These are phyloP conservation scores for Vicugna pacos DNA, from an alignment of 2,113 vertebrate genomes.

Conservation along the genomic window DNA sequence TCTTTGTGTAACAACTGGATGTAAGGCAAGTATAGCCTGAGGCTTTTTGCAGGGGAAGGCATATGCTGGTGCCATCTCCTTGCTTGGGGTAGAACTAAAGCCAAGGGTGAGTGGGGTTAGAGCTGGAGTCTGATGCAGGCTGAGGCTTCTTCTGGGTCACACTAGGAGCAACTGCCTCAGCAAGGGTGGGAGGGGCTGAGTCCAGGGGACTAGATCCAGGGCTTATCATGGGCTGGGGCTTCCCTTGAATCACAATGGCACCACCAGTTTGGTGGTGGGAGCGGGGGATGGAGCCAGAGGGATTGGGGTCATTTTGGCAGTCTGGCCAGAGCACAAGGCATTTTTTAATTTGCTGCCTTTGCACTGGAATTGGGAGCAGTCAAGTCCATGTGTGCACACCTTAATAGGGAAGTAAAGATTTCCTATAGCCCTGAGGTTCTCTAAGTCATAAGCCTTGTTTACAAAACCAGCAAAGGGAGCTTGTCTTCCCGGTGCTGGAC, in stretches of 20 bases:
- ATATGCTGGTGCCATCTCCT: neutral
- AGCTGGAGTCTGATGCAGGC: neutral
- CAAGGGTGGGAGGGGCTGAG: neutral
- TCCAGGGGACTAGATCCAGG: neutral
- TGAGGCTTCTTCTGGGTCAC: neutral
- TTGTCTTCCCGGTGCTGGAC: neutral
- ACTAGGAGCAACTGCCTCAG: neutral
- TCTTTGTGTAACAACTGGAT: neutral
- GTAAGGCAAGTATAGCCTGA: neutral
- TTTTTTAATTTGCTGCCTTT: neutral
- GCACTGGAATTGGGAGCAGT: neutral
- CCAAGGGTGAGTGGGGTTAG: too few relatives aligned
- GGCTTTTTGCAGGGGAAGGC: neutral
- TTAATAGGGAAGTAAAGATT: neutral
- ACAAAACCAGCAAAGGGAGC: neutral
- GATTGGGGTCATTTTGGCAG: neutral
- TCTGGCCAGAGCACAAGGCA: neutral
- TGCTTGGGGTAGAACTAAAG: neutral
- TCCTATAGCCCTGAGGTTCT: neutral
- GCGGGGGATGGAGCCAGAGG: neutral
- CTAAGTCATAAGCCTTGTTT: neutral
- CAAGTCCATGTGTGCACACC: neutral
- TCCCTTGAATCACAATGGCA: neutral
- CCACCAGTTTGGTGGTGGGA: neutral
- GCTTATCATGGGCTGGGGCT: neutral